Conservation (phyloP, 2,888 invertebrate genomes). For the Vesta saturnalis region DNA sequence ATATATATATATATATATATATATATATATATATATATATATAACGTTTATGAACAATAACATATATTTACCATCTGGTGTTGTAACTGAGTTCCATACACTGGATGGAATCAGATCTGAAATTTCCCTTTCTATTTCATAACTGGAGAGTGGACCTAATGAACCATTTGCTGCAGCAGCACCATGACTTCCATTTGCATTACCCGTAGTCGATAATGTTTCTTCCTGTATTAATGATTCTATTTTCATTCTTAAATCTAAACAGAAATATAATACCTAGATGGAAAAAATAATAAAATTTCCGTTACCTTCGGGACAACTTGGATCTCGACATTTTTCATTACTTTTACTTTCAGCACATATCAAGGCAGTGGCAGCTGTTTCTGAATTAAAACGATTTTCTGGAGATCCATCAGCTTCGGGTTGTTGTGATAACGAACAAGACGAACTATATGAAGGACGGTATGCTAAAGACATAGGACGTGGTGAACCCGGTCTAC, state of each 20-base stretch:
- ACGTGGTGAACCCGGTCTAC: conserved; percentile 64
- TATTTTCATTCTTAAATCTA: conserved; percentile 83
- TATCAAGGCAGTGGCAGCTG: conserved; percentile 62
- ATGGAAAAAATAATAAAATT: too few species aligned
- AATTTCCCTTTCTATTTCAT: conserved; percentile 45
- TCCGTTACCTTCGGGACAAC: conserved; percentile 67
- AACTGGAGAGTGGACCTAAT: conserved; percentile 68
- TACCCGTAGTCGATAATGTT: conserved; percentile 58
- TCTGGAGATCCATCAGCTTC: conserved; percentile 68
- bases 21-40: too few species aligned
- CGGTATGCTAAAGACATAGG: conserved; percentile 56
- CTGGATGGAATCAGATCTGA: conserved; percentile 65
- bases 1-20: too few species aligned
- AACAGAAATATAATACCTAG: too few species aligned
- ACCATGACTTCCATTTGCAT: conserved; percentile 57
- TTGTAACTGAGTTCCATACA: conserved; percentile 72
- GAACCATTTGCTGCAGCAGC: conserved; percentile 63
- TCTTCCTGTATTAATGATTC: conserved; percentile 63
- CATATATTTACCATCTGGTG: conserved; percentile 82
- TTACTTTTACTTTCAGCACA: conserved; percentile 61
- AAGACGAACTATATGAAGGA: conserved; percentile 64
- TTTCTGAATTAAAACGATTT: conserved; percentile 66
- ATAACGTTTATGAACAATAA: too few species aligned
- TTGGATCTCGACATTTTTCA: conserved; percentile 59
- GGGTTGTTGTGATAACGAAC: conserved; percentile 63